A percentile compares a stretch with the other conserved stretches of the same genome.
Evolutionary conservation across 2,113 vertebrate genomes (phyloP).

Genomic region (Glaucomys volans): DNA sequence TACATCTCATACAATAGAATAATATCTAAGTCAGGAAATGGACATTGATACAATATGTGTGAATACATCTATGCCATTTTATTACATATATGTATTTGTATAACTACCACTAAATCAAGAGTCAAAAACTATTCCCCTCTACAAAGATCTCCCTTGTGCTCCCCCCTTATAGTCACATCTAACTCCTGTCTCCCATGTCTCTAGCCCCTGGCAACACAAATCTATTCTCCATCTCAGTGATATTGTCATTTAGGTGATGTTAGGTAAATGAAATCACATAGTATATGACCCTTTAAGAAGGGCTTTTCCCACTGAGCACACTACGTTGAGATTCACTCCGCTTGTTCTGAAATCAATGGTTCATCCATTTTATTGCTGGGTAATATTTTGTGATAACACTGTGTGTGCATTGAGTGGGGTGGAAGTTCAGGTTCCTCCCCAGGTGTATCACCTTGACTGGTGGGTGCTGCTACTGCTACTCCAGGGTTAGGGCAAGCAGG

Average conservation of each 20-base stretch:
- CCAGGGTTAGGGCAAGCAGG: rapidly evolving
- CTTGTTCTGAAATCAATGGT: not conserved
- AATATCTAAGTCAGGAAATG: not conserved
- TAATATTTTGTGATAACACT: not conserved
- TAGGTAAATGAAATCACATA: not conserved
- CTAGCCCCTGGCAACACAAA: not conserved
- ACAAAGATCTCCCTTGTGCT: not conserved
- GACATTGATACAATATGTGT: no score
- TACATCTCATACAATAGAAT: not conserved
- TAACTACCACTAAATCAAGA: not conserved
- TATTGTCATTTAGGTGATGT: not conserved
- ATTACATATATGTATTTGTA: not conserved
- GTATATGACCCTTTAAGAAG: not conserved
- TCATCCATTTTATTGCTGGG: not conserved
- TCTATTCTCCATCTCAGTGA: not conserved
- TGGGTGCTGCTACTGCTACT: not conserved
- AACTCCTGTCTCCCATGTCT: not conserved
- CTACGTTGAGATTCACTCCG: not conserved
- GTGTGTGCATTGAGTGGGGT: not conserved
- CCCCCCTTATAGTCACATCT: no score
- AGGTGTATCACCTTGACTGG: not conserved
- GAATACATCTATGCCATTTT: not conserved
- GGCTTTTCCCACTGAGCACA: not conserved
- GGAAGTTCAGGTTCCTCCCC: no score
- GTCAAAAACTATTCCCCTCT: not conserved